These are phyloP conservation scores for Chrysemys picta DNA, from an alignment of 2,113 vertebrate species.

Conservation along the genomic window DNA sequence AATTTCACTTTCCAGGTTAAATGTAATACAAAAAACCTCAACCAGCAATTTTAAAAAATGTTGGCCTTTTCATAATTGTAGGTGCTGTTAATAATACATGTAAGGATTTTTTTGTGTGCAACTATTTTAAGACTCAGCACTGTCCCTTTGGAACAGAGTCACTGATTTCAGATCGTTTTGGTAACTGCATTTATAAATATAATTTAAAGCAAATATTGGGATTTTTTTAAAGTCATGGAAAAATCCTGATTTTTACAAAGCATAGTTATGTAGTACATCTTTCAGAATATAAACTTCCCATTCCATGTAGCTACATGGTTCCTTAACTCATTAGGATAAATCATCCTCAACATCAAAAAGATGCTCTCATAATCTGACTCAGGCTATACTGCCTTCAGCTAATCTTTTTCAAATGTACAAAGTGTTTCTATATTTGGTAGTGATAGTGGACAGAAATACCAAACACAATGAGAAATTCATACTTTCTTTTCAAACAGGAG, in stretches of 20 bases:
- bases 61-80: not conserved
- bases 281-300: not conserved
- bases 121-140: not conserved
- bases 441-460: not conserved
- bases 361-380: not conserved
- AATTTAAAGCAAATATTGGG: not conserved
- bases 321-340: not conserved
- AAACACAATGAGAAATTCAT: not conserved
- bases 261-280: not conserved
- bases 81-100: not conserved
- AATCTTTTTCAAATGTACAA: not conserved
- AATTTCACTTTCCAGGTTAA: not conserved
- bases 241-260: not conserved
- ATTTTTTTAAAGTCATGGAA: not conserved
- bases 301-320: not conserved
- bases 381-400: not conserved
- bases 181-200: not conserved
- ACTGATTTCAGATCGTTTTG: not conserved
- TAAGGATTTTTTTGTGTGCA: not conserved
- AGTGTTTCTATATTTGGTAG: not conserved
- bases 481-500: not conserved
- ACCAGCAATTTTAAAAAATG: not conserved
- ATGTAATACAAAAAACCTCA: not conserved
- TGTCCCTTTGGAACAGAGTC: not conserved
- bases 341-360: not conserved